These are phyloP conservation scores for Vidua macroura DNA, from an alignment of 2,113 vertebrate genomes.

Conservation along the genomic window DNA sequence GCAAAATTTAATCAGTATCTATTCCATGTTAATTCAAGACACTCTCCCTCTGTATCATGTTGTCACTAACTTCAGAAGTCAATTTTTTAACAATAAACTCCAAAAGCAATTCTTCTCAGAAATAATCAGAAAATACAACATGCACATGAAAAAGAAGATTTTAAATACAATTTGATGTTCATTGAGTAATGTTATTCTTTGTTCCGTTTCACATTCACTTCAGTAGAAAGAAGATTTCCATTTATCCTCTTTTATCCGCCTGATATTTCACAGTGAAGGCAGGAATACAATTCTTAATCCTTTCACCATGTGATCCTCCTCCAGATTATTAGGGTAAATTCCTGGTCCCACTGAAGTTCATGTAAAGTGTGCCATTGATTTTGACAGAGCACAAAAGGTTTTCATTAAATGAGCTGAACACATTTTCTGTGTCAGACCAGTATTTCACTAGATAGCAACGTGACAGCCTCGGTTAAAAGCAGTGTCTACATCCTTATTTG, in stretches of 20 bases:
- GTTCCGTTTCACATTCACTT: neutral
- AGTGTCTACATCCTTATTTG: conserved; percentile 6
- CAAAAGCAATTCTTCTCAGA: neutral
- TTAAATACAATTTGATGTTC: neutral
- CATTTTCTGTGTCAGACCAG: conserved; percentile 43
- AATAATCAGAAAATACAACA: neutral
- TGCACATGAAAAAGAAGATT: neutral
- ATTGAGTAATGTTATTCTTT: conserved; percentile 19
- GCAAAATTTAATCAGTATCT: neutral
- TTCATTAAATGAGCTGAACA: conserved; percentile 47
- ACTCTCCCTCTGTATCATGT: neutral
- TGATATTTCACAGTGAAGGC: conserved; percentile 50
- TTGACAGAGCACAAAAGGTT: conserved; percentile 47
- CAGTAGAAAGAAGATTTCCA: conserved; percentile 28
- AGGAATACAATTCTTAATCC: conserved; percentile 56
- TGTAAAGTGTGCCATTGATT: conserved; percentile 31
- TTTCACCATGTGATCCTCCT: conserved; percentile 50
- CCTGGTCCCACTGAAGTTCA: conserved; percentile 21
- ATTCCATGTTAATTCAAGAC: neutral
- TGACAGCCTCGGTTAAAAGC: conserved; percentile 15
- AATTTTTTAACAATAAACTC: neutral
- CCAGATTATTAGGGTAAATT: conserved; percentile 54
- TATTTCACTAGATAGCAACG: conserved; percentile 9
- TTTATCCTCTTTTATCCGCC: conserved; percentile 50
- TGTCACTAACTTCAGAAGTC: neutral